Base-by-base conservation (phyloP, 92 coral and sea anemone genomes). In the Porites rus region DNA sequence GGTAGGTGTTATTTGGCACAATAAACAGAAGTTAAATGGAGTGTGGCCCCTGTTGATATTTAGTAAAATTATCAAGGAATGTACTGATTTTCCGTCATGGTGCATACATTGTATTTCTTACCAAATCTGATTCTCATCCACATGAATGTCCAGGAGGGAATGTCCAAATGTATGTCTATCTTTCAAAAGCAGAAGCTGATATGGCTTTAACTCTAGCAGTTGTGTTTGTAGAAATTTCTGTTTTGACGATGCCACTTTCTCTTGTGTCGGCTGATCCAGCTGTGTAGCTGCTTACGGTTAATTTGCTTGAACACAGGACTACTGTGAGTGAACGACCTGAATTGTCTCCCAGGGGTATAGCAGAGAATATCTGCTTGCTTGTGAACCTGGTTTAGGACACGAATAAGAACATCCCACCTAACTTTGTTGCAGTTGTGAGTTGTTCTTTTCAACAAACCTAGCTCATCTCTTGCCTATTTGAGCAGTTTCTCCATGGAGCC, bases 401-500 rank as follows among this genome's bases (percentile, higher is more conserved):
- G 64, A 61, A 59, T 51, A 63, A 88, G 77, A 10, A 78, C 81
- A 43, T 74, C 56, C 28, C 63, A 72, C 59, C 69, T 68, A 9
- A 70, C 76, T 28, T 87, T 85, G 92, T 92, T 89, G 74, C 78
- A 50, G 74, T 89, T 92, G 51, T 79, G 78, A 43, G 85, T 84
- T 8, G 56, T 8, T 54, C 84, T 24, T 79, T 80, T 62, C 13
- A 50, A 59, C 9, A 89, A 52, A 6, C 83, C 78, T 21, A 83
- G 84, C 18, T 92, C 93, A 80, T 21, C 52, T n/a, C 81, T 86
- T 21, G 93, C 78, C 74, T 70, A 67, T 7, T 74, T 31, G 6
- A 90, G 65, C 25, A 93, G 46, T 72, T 90, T 83, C 83, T 93
- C 92, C 28, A 88, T 38, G 65, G 82, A 58, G 61, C 87, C 96